phyloP scores from a whole-genome alignment of 2,888 invertebrate species.

The Brenthis ino region DNA sequence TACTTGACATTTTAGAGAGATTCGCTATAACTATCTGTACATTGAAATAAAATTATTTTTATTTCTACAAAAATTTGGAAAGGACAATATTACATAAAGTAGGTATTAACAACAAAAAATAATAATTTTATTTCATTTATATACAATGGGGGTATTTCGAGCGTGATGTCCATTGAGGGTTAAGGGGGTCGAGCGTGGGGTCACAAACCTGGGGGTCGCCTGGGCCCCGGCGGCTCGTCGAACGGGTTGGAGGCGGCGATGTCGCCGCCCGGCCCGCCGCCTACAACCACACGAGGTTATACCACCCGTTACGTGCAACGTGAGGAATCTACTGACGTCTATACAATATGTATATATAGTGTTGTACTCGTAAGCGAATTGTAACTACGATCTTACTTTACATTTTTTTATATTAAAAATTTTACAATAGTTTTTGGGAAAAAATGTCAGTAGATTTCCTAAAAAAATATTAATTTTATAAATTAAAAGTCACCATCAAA shows the following conservation, averaged over 20 bases:
- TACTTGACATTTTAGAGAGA: not conserved
- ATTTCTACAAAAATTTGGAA: not conserved
- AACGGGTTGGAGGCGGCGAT: conserved; percentile 94
- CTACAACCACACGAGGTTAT: conserved; percentile 65
- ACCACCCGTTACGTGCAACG: conserved; percentile 44
- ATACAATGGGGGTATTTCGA: not conserved
- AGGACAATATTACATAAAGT: not conserved
- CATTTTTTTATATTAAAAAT: not conserved
- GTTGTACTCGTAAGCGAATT: not conserved
- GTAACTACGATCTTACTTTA: not conserved
- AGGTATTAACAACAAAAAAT: not conserved
- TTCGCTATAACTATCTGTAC: not conserved
- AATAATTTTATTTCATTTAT: conserved; percentile 15
- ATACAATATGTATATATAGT: not conserved
- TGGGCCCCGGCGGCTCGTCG: conserved; percentile 87
- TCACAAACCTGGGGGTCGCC: conserved; percentile 78
- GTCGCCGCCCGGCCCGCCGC: conserved; percentile 83
- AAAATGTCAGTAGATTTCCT: conserved; percentile 34
- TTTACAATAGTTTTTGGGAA: not conserved
- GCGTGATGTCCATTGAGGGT: conserved; percentile 36
- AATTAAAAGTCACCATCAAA: conserved; percentile 36
- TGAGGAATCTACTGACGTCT: conserved; percentile 34
- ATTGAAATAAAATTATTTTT: conserved; percentile 14
- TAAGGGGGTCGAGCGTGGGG: conserved; percentile 51
- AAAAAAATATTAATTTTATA: conserved; percentile 32